Evolutionary conservation across 2,113 vertebrate genomes (phyloP).

Genomic region (Phodopus roborovskii): DNA sequence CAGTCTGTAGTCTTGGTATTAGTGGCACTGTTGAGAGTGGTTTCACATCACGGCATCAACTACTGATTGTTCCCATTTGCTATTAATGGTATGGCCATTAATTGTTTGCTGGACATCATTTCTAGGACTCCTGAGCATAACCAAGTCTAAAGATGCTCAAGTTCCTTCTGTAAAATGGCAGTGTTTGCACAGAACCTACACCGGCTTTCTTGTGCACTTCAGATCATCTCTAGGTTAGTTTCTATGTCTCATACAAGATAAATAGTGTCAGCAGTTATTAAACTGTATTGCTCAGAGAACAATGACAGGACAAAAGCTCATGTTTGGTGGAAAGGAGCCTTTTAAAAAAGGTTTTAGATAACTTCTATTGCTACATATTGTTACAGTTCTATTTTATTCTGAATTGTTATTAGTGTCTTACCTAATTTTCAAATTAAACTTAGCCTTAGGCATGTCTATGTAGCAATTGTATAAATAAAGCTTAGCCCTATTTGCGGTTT

Average conservation of each 20-base stretch:
- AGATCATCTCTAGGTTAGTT: not conserved
- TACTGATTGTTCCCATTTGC: rapidly evolving
- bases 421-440: not conserved
- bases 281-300: not conserved
- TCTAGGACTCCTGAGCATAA: not conserved
- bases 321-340: not conserved
- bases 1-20: not conserved
- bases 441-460: not conserved
- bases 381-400: not conserved
- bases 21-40: not conserved
- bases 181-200: not conserved
- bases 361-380: not conserved
- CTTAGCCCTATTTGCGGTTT: not conserved
- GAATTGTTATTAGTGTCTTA: not conserved
- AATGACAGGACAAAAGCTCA: not conserved
- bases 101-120: not conserved
- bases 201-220: not conserved
- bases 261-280: not conserved
- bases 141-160: not conserved
- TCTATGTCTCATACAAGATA: too few species aligned
- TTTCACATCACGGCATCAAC: rapidly evolving
- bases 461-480: not conserved
- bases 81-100: rapidly evolving
- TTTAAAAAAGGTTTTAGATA: not conserved
- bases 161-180: too few species aligned